Evolutionary conservation across 2,113 vertebrate species (phyloP).

Genomic region (Poecilia latipinna): DNA sequence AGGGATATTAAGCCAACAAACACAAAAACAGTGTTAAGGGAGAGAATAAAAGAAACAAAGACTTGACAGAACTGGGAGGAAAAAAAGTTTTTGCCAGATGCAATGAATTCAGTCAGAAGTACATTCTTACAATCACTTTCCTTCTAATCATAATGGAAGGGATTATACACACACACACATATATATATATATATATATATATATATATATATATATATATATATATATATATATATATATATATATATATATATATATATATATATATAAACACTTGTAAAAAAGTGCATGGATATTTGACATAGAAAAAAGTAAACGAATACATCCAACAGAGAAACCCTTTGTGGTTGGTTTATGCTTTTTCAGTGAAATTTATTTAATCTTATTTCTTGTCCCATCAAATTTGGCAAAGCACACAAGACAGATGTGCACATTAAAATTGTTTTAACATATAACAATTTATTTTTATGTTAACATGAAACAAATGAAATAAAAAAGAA

Average conservation of each 20-base stretch:
- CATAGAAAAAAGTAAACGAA: conserved; percentile 15
- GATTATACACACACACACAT: no score
- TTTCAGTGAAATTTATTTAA: conserved; percentile 9
- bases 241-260: no score
- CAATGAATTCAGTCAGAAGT: conserved; percentile 16
- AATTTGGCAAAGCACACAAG: neutral
- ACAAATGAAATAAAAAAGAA: conserved; percentile 20
- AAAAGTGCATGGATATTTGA: conserved; percentile 39
- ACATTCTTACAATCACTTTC: conserved; percentile 19
- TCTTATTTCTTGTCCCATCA: neutral
- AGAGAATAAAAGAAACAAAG: neutral
- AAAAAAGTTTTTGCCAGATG: conserved; percentile 22
- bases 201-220: no score
- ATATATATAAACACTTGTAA: conserved; percentile 21
- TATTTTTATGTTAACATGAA: conserved; percentile 1
- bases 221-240: no score
- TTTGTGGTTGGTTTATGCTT: conserved; percentile 11
- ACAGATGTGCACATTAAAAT: conserved; percentile 12
- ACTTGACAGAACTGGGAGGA: conserved; percentile 4
- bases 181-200: no score
- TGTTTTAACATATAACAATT: neutral
- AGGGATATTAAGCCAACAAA: conserved; percentile 45
- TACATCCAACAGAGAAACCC: conserved; percentile 21
- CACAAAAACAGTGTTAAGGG: conserved; percentile 23
- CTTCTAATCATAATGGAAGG: conserved; percentile 20